phyloP scores from a whole-genome alignment of 1,140 invertebrate species.

The Zophobas morio region DNA sequence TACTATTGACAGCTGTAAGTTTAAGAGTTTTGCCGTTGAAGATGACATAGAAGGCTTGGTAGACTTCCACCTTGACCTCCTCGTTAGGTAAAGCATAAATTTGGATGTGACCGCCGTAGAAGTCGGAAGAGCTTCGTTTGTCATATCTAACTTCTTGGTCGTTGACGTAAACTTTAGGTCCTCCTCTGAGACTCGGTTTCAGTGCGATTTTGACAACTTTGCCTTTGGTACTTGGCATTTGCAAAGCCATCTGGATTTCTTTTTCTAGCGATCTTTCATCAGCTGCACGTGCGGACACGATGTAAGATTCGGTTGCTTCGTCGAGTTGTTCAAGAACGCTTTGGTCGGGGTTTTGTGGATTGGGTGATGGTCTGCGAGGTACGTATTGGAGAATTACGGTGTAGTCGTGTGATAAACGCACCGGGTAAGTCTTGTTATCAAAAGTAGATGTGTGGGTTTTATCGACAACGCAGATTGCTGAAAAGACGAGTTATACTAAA shows the following conservation, averaged over 20 bases:
- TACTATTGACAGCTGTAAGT: conserved; percentile 65
- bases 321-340: conserved; percentile 54
- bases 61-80: conserved; percentile 70
- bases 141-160: conserved; percentile 61
- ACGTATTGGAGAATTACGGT: conserved; percentile 74
- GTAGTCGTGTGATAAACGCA: conserved; percentile 72
- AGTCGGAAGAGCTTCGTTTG: conserved; percentile 48
- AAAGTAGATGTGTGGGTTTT: conserved; percentile 72
- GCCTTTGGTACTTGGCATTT: conserved; percentile 53
- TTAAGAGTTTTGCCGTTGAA: conserved; percentile 72
- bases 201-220: conserved; percentile 63
- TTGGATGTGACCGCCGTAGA: conserved; percentile 66
- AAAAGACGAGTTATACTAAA: conserved; percentile 53
- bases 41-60: conserved; percentile 69
- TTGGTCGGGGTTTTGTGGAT: neutral
- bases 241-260: conserved; percentile 67
- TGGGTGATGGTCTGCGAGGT: conserved; percentile 53
- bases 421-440: conserved; percentile 72
- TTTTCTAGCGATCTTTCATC: conserved; percentile 58
- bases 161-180: conserved; percentile 64
- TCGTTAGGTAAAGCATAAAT: conserved; percentile 70
- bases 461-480: conserved; percentile 76
- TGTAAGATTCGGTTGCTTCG: conserved; percentile 65
- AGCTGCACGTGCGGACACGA: conserved; percentile 66
- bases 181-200: conserved; percentile 57